These are phyloP conservation scores for Octonoba sinensis DNA, from an alignment of 2,888 invertebrate species.

Conservation along the genomic window DNA sequence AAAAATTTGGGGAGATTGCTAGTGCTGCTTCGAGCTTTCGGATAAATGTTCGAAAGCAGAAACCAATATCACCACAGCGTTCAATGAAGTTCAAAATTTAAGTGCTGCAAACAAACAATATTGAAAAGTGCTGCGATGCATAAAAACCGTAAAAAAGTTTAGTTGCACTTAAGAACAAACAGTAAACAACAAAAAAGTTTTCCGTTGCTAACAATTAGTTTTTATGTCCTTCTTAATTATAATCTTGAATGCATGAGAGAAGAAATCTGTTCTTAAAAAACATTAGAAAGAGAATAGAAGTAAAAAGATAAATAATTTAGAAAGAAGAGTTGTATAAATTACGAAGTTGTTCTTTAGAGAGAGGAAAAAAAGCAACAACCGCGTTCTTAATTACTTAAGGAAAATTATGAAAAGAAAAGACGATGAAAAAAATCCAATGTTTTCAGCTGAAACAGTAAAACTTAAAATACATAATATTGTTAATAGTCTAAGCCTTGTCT, in stretches of 20 bases:
- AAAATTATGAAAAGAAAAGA: constrained; percentile 46
- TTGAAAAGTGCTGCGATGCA: too few species aligned
- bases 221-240: too few species aligned
- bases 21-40: too few species aligned
- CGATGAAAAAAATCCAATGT: constrained; percentile 21
- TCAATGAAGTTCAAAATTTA: too few species aligned
- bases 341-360: constrained; percentile 4
- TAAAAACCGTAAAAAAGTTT: too few species aligned
- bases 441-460: constrained; percentile 21
- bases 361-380: constrained; percentile 29
- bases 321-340: constrained; percentile 50
- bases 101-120: too few species aligned
- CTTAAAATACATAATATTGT: constrained; percentile 20
- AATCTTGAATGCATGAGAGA: not conserved
- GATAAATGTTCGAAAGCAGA: too few species aligned
- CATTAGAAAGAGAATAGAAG: constrained; percentile 10
- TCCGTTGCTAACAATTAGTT: too few species aligned
- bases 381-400: constrained; percentile 56
- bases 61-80: too few species aligned
- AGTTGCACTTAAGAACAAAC: too few species aligned
- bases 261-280: constrained; percentile 5
- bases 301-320: constrained; percentile 13
- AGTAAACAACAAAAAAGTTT: too few species aligned
- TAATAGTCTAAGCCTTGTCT: constrained; percentile 35
- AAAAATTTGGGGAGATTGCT: too few species aligned